Conservation (phyloP, 1,140 invertebrate species). For the Trichomalopsis sarcophagae region DNA sequence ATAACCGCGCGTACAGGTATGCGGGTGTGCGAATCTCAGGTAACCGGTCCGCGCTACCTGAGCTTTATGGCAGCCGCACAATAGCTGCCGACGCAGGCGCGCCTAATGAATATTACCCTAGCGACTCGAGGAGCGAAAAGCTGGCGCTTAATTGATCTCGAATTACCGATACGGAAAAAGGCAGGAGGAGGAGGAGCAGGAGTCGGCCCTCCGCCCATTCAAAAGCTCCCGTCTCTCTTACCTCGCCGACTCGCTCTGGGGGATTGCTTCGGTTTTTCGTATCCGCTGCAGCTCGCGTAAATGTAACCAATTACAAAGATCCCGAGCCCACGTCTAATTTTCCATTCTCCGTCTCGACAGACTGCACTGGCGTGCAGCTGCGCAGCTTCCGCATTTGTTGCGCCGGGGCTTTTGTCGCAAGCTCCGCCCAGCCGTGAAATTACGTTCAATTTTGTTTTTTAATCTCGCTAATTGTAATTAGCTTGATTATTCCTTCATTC, state of each 20-base stretch:
- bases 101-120: too few species aligned
- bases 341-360: constrained; percentile 51
- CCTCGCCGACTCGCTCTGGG: not conserved
- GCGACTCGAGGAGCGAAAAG: too few species aligned
- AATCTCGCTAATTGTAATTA: constrained; percentile 53
- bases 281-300: constrained; percentile 25
- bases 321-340: constrained; percentile 64
- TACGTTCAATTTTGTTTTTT: constrained; percentile 40
- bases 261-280: not conserved
- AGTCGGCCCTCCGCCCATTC: not conserved
- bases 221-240: not conserved
- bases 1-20: too few species aligned
- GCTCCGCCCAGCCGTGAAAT: constrained; percentile 29
- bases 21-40: too few species aligned
- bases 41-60: too few species aligned
- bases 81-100: too few species aligned
- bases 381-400: constrained; percentile 49
- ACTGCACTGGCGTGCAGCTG: too few species aligned
- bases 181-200: not conserved
- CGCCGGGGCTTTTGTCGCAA: not conserved
- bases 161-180: not conserved
- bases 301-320: constrained; percentile 67
- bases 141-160: not conserved
- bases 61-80: too few species aligned
- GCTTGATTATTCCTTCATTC: constrained; percentile 46